These are phyloP conservation scores for Thumatha senex DNA, from an alignment of 2,888 invertebrate species.

Conservation along the genomic window DNA sequence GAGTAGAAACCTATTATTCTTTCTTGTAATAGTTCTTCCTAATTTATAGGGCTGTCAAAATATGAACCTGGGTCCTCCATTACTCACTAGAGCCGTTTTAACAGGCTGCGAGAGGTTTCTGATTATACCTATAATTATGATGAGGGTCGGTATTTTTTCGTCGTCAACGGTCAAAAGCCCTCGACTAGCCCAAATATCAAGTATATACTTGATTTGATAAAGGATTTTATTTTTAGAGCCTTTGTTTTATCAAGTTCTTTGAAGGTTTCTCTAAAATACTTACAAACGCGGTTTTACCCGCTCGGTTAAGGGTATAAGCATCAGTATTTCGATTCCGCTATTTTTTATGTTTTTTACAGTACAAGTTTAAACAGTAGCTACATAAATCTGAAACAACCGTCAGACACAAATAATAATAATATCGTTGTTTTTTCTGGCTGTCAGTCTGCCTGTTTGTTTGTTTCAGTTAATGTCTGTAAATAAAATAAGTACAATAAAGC, in stretches of 20 bases:
- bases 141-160: neutral
- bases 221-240: conserved; percentile 13
- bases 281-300: conserved; percentile 5
- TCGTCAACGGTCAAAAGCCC: neutral
- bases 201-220: conserved; percentile 1
- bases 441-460: too few relatives aligned
- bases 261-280: conserved; percentile 12
- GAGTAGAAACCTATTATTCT: too few relatives aligned
- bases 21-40: too few relatives aligned
- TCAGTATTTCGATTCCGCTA: too few relatives aligned
- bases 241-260: conserved; percentile 17
- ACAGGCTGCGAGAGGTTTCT: neutral
- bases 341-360: too few relatives aligned
- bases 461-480: too few relatives aligned
- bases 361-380: too few relatives aligned
- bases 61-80: neutral
- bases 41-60: too few relatives aligned
- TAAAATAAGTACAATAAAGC: too few relatives aligned
- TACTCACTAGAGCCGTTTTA: neutral
- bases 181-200: neutral
- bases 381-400: too few relatives aligned
- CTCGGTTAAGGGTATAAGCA: neutral
- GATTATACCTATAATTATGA: neutral
- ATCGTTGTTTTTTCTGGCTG: too few relatives aligned
- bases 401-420: too few relatives aligned